Conservation (phyloP, 2,888 invertebrate genomes). For the Folsomia candida region DNA sequence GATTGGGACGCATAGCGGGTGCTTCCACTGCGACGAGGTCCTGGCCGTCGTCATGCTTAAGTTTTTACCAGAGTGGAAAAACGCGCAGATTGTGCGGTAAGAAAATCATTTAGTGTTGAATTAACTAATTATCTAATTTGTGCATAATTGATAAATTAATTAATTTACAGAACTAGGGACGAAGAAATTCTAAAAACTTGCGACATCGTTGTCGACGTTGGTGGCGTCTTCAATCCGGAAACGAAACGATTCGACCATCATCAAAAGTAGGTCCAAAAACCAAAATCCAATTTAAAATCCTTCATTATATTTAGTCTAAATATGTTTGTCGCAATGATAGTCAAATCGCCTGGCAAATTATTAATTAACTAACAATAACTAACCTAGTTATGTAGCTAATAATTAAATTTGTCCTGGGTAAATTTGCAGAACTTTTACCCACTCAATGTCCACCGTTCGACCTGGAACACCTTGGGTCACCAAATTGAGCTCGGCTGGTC, state of each 20-base stretch:
- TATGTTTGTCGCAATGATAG: no score
- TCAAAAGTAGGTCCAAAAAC: slow-evolving; percentile 66
- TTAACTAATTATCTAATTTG: background rate
- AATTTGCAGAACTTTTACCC: slow-evolving; percentile 61
- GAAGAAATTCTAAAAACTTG: slow-evolving; percentile 67
- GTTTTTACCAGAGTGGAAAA: slow-evolving; percentile 71
- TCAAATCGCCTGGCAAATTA: no score
- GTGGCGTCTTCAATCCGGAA: slow-evolving; percentile 75
- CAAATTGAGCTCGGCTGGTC: slow-evolving; percentile 91
- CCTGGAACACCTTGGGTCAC: slow-evolving; percentile 58
- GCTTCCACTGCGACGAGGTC: slow-evolving; percentile 84
- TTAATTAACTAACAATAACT: no score
- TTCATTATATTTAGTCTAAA: background rate
- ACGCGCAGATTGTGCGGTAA: slow-evolving; percentile 73
- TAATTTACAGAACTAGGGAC: slow-evolving; percentile 59
- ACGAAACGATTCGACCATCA: slow-evolving; percentile 89
- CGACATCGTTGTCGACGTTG: slow-evolving; percentile 94
- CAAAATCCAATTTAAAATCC: background rate
- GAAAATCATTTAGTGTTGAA: background rate
- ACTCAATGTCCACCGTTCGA: slow-evolving; percentile 65
- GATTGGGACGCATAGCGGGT: slow-evolving; percentile 77
- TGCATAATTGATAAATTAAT: background rate
- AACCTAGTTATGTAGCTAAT: background rate
- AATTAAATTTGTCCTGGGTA: slow-evolving; percentile 5
- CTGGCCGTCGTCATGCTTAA: slow-evolving; percentile 91